Percentiles rank a stretch among this genome's conserved stretches.
Evolutionary conservation across 1,140 invertebrate genomes (phyloP).

Genomic region (Drosophila pruinosa): DNA sequence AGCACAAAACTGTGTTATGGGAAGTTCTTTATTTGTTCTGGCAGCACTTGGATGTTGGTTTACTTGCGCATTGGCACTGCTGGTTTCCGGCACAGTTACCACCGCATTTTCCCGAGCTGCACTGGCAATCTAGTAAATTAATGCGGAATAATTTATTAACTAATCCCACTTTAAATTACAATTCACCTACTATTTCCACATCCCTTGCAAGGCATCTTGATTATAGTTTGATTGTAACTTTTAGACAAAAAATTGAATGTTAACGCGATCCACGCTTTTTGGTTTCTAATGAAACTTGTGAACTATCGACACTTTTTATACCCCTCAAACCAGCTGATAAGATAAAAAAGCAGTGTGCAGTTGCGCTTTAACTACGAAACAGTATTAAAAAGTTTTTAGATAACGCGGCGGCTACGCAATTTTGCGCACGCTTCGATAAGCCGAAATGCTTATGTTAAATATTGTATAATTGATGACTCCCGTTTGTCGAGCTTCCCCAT

Average conservation of each 20-base stretch:
- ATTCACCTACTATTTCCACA: constrained; percentile 65
- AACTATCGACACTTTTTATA: constrained; percentile 34
- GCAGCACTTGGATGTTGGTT: constrained; percentile 16
- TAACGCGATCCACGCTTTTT: neutral
- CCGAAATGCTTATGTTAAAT: neutral
- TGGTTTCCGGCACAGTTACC: constrained; percentile 56
- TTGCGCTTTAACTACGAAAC: constrained; percentile 26
- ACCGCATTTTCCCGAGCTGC: constrained; percentile 60
- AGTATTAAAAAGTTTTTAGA: constrained; percentile 31
- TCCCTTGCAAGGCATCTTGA: constrained; percentile 71
- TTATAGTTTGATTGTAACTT: too few species aligned
- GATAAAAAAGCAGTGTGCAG: constrained; percentile 61
- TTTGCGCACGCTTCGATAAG: constrained; percentile 53
- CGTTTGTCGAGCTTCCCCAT: neutral
- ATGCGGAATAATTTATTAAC: neutral
- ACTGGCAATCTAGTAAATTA: constrained; percentile 53
- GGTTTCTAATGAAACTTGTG: constrained; percentile 7
- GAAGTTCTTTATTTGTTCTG: neutral
- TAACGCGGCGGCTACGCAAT: constrained; percentile 7
- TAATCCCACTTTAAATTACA: neutral
- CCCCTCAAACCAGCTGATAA: constrained; percentile 30
- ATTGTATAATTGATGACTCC: neutral
- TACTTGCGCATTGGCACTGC: constrained; percentile 57
- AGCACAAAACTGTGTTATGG: neutral
- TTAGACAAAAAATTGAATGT: too few species aligned